Evolutionary conservation across 2,888 invertebrate genomes (phyloP).

Genomic region (Agrochola lychnidis): DNA sequence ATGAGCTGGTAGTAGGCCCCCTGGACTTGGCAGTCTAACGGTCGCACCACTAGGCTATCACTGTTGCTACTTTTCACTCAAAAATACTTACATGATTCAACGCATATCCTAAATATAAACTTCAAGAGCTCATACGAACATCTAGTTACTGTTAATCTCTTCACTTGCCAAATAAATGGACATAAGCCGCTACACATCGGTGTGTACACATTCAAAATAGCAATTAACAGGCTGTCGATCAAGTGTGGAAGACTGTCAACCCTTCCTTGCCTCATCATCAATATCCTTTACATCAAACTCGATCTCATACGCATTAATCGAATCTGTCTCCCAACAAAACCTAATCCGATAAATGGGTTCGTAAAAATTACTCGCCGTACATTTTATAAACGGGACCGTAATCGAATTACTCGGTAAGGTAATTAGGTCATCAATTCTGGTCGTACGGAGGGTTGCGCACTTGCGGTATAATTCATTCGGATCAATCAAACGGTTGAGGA

Average conservation of each 20-base stretch:
- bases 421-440: slow-evolving; percentile 49
- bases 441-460: slow-evolving; percentile 21
- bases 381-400: slow-evolving; percentile 51
- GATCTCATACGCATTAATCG: slow-evolving; percentile 67
- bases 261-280: slow-evolving; percentile 68
- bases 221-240: slow-evolving; percentile 77
- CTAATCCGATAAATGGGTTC: slow-evolving; percentile 61
- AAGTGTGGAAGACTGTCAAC: slow-evolving; percentile 66
- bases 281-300: slow-evolving; percentile 68
- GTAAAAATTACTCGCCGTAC: slow-evolving; percentile 51
- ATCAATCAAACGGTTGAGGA: slow-evolving; percentile 26
- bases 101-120: not conserved
- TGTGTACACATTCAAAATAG: slow-evolving; percentile 69
- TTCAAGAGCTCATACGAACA: not conserved
- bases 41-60: no score
- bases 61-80: no score
- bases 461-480: slow-evolving; percentile 32
- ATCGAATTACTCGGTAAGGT: slow-evolving; percentile 47
- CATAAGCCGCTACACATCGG: slow-evolving; percentile 32
- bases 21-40: no score
- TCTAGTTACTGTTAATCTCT: slow-evolving; percentile 9
- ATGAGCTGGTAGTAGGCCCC: no score
- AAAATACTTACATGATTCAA: not conserved
- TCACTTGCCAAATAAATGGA: slow-evolving; percentile 40
- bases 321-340: slow-evolving; percentile 68